phyloP scores from a whole-genome alignment of 2,888 invertebrate species.

The Cataglyphis albicans region DNA sequence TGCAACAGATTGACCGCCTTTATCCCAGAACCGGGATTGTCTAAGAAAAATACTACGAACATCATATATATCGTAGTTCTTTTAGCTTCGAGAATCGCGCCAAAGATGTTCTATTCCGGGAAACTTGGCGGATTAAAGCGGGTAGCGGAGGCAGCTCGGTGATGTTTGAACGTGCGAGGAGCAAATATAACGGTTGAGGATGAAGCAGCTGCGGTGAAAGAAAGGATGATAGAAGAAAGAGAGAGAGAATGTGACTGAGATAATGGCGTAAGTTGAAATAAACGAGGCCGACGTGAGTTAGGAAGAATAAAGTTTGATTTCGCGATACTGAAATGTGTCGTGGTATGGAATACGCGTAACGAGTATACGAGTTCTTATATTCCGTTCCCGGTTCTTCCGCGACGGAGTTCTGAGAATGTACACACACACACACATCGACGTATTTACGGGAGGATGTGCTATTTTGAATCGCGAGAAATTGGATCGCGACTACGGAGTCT shows the following conservation, averaged over 20 bases:
- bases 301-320: conserved; percentile 52
- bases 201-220: conserved; percentile 36
- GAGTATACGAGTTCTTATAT: conserved; percentile 56
- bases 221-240: neutral
- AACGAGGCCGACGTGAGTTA: conserved; percentile 51
- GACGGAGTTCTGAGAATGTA: neutral
- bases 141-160: conserved; percentile 41
- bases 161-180: conserved; percentile 50
- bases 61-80: conserved; percentile 18
- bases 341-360: conserved; percentile 41
- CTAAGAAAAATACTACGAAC: conserved; percentile 19
- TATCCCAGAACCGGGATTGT: neutral
- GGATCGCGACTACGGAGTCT: conserved; percentile 49
- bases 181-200: conserved; percentile 29
- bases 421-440: neutral
- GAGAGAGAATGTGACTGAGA: conserved; percentile 13
- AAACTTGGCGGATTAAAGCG: conserved; percentile 46
- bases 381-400: neutral
- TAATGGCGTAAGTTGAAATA: conserved; percentile 51
- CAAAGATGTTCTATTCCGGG: conserved; percentile 33
- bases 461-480: conserved; percentile 52
- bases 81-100: conserved; percentile 24
- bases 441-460: conserved; percentile 45
- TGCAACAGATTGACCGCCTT: neutral
- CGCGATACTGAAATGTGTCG: conserved; percentile 46